Evolutionary conservation across 2,797 vertebrate genomes (phyloP), one percentile per base, ranked within the genome.

Genomic region (Catamblyrhynchus diadema): DNA sequence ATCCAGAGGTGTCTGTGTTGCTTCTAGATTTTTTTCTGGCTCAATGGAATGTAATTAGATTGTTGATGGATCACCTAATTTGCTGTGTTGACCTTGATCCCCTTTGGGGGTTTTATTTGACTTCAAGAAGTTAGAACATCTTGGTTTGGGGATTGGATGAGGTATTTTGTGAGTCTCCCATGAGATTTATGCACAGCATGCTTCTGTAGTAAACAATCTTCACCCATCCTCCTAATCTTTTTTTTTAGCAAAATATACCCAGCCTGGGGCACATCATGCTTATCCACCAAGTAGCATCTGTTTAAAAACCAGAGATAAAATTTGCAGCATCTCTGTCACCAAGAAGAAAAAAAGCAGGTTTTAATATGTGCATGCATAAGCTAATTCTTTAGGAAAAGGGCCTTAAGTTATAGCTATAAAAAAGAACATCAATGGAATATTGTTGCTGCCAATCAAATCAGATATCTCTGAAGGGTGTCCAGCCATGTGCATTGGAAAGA

Each of bases 391-490:
- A 85, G 65, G 81, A 69, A 92, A 79, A 75, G 27, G 67, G 30
- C 65, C 80, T 90, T 77, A 94, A 95, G 77, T 69, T 73, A 91
- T 27, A 77, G 48, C 74, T 61, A 15, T 72, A 47, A 71, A 96
- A 93, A 95, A 92, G 91, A 95, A 25, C 64, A 92, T 93, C 67
- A 71, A 2, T 71, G 39, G 47, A 93, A 94, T 93, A 84, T 88
- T 95, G 87, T 95, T 96, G 92, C 64, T 93, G 88, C 48, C 84
- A 97, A 81, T 97, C 88, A 86, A 81, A 94, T 96, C 67, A 81
- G 51, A 86, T 93, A 32, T 93, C 74, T 96, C 94, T 95, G 94
- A 95, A 95, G 77, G 84, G 32, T 92, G 73, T 92, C 92, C 92
- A 96, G 84, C 62, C 88, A 81, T 87, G 57, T 96, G 72, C 72